These are phyloP conservation scores for Cepaea hortensis DNA, from an alignment of 2,888 invertebrate species.

Conservation along the genomic window DNA sequence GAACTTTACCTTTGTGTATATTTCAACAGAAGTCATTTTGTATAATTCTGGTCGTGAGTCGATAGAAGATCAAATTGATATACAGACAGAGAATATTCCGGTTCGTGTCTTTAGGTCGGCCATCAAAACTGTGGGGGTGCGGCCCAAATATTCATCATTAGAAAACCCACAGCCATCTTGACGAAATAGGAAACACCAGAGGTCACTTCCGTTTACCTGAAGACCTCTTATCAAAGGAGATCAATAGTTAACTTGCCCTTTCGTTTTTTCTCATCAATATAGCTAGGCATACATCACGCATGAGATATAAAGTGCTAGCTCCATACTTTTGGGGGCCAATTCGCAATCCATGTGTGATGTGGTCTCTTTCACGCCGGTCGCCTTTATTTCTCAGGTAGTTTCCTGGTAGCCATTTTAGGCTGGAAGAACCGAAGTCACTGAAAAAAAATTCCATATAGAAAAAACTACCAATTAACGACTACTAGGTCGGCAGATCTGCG, in stretches of 20 bases:
- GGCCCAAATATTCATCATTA: conserved; percentile 40
- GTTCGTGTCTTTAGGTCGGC: conserved; percentile 5
- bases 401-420: too few species aligned
- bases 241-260: background rate
- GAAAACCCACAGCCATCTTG: conserved; percentile 44
- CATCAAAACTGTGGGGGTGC: conserved; percentile 35
- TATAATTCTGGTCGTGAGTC: background rate
- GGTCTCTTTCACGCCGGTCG: too few species aligned
- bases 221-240: conserved; percentile 27
- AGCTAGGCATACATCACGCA: too few species aligned
- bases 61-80: background rate
- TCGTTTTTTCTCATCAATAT: too few species aligned
- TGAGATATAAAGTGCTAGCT: too few species aligned
- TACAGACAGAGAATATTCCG: conserved; percentile 2
- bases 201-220: conserved; percentile 41
- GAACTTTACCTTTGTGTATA: conserved; percentile 60
- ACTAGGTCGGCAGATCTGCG: too few species aligned
- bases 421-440: too few species aligned
- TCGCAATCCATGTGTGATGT: too few species aligned
- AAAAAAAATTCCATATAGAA: too few species aligned
- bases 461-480: too few species aligned
- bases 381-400: too few species aligned
- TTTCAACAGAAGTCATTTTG: conserved; percentile 42
- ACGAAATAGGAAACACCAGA: conserved; percentile 26
- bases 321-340: too few species aligned